phyloP scores from a whole-genome alignment of 2,888 invertebrate genomes.

The Formica aserva region DNA sequence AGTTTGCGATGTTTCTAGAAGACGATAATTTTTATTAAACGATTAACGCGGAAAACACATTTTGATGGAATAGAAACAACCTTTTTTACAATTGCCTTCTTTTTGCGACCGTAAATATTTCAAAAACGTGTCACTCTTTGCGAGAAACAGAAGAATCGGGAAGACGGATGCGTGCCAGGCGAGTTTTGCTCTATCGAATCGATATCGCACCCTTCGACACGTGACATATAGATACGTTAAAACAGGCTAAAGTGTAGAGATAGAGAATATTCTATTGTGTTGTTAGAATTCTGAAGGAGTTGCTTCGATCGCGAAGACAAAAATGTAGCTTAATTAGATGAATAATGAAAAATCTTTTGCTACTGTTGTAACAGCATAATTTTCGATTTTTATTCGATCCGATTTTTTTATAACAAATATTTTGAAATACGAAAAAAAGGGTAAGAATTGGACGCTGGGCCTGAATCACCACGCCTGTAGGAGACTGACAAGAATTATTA shows the following conservation, averaged over 20 bases:
- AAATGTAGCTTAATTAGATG: background rate
- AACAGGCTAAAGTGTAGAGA: background rate
- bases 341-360: slow-evolving; percentile 4
- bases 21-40: slow-evolving; percentile 15
- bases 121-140: slow-evolving; percentile 32
- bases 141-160: slow-evolving; percentile 21
- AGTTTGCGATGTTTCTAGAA: background rate
- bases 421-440: slow-evolving; percentile 21
- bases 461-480: slow-evolving; percentile 83
- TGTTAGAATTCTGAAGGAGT: background rate
- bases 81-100: slow-evolving; percentile 15
- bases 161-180: slow-evolving; percentile 19
- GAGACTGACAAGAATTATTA: slow-evolving; percentile 86
- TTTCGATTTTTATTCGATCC: slow-evolving; percentile 27
- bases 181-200: slow-evolving; percentile 32
- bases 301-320: background rate
- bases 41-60: slow-evolving; percentile 38
- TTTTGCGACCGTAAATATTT: slow-evolving; percentile 37
- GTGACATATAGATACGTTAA: background rate
- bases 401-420: slow-evolving; percentile 28
- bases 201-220: slow-evolving; percentile 4
- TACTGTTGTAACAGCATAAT: background rate
- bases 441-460: slow-evolving; percentile 65
- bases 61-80: slow-evolving; percentile 12
- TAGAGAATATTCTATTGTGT: background rate